Evolutionary conservation across 2,888 invertebrate genomes (phyloP), one percentile per base, ranked within the genome.

Genomic region (Drosophila siamana): DNA sequence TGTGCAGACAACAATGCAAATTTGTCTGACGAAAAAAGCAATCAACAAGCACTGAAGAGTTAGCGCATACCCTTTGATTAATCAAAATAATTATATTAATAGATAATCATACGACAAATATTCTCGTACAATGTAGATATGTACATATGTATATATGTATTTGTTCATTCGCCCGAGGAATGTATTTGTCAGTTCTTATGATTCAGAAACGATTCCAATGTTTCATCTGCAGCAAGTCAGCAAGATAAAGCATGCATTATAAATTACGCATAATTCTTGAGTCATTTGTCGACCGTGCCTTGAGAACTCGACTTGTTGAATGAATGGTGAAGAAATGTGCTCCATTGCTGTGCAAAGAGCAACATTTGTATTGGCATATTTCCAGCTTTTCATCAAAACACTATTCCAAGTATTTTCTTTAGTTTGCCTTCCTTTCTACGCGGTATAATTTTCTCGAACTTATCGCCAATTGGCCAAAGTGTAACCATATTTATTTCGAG

Each of bases 1-100:
- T 77, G 60, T 65, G 67, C 76, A 79, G 75, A 66, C 67, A 50
- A 71, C 55, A 59, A 67, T 68, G 74, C 72, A 64, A 75, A 74
- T 72, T 72, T 69, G 56, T 63, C 67, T 60, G 70, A 8, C 44
- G 24, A 52, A 47, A 43, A 2, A n/a, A 63, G 30, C 33, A 16
- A 47, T 13, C 28, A 28, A 16, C 44, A 24, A 22, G 1, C 11
- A 16, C 11, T 46, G 41, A 43, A 22, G 19, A 51, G 36, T 30
- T 60, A 22, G 13, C 8, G n/a, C 19, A 73, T 73, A 73, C 72
- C 30, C 72, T 73, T 40, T 41, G 46, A 56, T 51, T 30, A 44
- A 44, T 30, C 26, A 7, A 4, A 15, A 24, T 26, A 44, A 30
- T 9, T n/a, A 33, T 33, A 33, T 4, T 3, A 11, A 11, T 28